Evolutionary conservation across 2,113 vertebrate genomes (phyloP).

Genomic region (Tinamus guttatus): DNA sequence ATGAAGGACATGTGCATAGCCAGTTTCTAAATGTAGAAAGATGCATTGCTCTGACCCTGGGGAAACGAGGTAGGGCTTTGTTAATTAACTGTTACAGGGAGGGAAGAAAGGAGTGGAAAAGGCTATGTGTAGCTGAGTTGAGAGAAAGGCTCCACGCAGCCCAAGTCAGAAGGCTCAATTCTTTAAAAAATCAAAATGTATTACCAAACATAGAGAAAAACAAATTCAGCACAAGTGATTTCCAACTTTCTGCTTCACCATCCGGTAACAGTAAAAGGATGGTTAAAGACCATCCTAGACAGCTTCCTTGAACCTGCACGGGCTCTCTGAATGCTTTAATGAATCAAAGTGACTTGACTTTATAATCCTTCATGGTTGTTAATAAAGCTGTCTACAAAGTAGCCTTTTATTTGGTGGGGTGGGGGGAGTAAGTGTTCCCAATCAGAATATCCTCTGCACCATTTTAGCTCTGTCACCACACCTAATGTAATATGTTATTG

Average conservation of each 20-base stretch:
- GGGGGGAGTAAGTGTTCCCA: not conserved
- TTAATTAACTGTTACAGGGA: conserved; percentile 44
- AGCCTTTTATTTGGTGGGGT: conserved; percentile 43
- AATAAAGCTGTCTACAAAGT: conserved; percentile 40
- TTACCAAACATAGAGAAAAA: conserved; percentile 52
- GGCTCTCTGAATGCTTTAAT: conserved; percentile 10
- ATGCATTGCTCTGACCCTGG: conserved; percentile 48
- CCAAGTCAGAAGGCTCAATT: conserved; percentile 28
- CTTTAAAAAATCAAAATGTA: conserved; percentile 63
- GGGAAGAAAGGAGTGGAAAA: conserved; percentile 15
- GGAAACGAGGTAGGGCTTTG: conserved; percentile 57
- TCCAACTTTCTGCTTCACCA: conserved; percentile 41
- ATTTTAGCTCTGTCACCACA: not conserved
- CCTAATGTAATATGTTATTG: fast-evolving
- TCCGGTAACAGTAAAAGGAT: conserved; percentile 10
- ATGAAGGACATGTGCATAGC: conserved; percentile 30
- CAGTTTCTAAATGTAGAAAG: conserved; percentile 66
- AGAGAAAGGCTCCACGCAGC: not conserved
- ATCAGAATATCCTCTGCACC: not conserved
- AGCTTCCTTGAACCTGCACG: conserved; percentile 43
- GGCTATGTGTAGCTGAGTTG: not conserved
- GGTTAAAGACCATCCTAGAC: conserved; percentile 19
- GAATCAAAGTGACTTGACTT: conserved; percentile 28
- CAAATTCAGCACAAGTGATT: conserved; percentile 38
- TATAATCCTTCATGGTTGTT: not conserved